A percentile compares a stretch with the other conserved stretches of the same genome.
Conservation (phyloP, 2,113 vertebrate genomes). For the Sinocyclocheilus anshuiensis region DNA sequence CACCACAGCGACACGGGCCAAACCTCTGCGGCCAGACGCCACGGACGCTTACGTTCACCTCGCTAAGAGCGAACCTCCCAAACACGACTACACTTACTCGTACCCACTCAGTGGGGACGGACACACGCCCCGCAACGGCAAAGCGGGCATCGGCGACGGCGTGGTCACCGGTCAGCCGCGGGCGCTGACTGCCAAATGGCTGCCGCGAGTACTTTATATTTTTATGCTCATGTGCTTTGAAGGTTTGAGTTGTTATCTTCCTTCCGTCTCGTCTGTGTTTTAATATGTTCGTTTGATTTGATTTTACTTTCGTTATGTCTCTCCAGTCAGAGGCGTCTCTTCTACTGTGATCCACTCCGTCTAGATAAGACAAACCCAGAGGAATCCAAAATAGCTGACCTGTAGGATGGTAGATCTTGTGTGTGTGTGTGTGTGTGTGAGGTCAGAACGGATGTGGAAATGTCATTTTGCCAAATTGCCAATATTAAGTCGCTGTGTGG, state of each 20-base stretch:
- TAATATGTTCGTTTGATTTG: constrained; percentile 35
- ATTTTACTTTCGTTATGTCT: constrained; percentile 19
- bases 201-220: constrained; percentile 74
- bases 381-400: constrained; percentile 28
- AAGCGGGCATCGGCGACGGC: constrained; percentile 71
- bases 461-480: constrained; percentile 11
- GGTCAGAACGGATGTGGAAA: not conserved
- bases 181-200: constrained; percentile 70
- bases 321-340: constrained; percentile 54
- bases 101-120: constrained; percentile 72
- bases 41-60: constrained; percentile 86
- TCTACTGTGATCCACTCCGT: constrained; percentile 42
- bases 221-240: constrained; percentile 66
- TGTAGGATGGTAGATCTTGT: constrained; percentile 28
- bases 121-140: constrained; percentile 77
- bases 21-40: constrained; percentile 73
- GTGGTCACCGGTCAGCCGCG: constrained; percentile 87
- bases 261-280: constrained; percentile 48
- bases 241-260: constrained; percentile 61
- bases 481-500: constrained; percentile 20
- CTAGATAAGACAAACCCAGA: constrained; percentile 37
- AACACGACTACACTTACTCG: constrained; percentile 88
- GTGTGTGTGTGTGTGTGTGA: not conserved
- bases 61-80: constrained; percentile 84
- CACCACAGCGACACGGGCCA: constrained; percentile 72